Percentiles rank a stretch among this genome's conserved stretches.
These are phyloP conservation scores for Gambelia wislizenii DNA, from an alignment of 2,797 vertebrate genomes.

Conservation along the genomic window DNA sequence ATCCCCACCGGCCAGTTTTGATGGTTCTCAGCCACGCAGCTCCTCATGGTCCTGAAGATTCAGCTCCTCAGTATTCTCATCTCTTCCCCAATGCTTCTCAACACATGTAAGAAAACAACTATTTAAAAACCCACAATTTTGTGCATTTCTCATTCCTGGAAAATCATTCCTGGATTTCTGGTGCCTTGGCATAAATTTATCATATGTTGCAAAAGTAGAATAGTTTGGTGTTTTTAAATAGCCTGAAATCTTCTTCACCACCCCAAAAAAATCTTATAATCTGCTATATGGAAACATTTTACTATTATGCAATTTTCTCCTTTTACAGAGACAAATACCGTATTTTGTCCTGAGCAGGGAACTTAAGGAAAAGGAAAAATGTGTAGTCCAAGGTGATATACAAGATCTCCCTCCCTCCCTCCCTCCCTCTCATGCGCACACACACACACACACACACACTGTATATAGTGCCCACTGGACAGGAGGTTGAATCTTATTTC, in stretches of 20 bases:
- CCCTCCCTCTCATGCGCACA: too few relatives aligned
- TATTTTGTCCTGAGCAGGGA: neutral
- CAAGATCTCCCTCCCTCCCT: too few relatives aligned
- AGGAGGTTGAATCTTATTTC: too few relatives aligned
- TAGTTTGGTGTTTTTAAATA: neutral
- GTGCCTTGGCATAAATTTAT: constrained; percentile 8
- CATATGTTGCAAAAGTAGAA: constrained; percentile 24
- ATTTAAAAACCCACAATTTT: neutral
- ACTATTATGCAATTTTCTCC: neutral
- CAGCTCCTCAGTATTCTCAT: constrained; percentile 91
- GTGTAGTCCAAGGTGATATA: too few relatives aligned
- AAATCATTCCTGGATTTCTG: constrained; percentile 5
- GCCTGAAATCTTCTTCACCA: neutral
- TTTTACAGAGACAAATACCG: neutral
- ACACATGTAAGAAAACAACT: constrained; percentile 89
- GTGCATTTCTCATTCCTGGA: constrained; percentile 47
- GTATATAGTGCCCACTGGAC: too few relatives aligned
- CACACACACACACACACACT: too few relatives aligned
- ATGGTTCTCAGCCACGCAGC: constrained; percentile 97
- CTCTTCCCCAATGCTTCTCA: constrained; percentile 95
- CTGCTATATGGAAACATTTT: neutral
- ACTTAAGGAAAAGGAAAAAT: neutral
- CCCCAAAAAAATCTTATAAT: neutral
- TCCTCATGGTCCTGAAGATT: constrained; percentile 93
- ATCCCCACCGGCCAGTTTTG: constrained; percentile 91